These are phyloP conservation scores for Cenopis cana DNA, from an alignment of 2,888 invertebrate genomes.

Conservation along the genomic window DNA sequence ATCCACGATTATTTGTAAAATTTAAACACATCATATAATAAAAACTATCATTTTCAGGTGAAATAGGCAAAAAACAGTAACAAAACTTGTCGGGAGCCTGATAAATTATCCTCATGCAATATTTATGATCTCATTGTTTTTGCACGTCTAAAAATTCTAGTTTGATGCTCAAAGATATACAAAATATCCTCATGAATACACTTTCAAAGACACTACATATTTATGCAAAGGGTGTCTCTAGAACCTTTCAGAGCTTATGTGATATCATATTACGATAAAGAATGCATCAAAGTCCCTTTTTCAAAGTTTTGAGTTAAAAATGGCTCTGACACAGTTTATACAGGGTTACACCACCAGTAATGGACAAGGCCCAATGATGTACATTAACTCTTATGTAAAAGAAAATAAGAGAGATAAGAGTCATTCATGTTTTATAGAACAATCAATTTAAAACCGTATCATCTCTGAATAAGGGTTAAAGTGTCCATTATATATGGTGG, in stretches of 20 bases:
- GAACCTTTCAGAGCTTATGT: conserved; percentile 19
- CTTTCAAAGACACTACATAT: conserved; percentile 34
- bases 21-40: too few species aligned
- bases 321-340: background rate
- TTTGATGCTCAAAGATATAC: conserved; percentile 33
- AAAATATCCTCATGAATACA: conserved; percentile 42
- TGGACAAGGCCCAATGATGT: too few species aligned
- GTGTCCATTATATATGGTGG: too few species aligned
- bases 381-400: too few species aligned
- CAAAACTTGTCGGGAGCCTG: background rate
- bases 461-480: too few species aligned
- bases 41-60: too few species aligned
- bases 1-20: too few species aligned
- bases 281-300: background rate
- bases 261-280: conserved; percentile 1
- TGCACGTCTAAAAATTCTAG: conserved; percentile 7
- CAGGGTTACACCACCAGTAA: too few species aligned
- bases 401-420: too few species aligned
- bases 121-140: conserved; percentile 29
- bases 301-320: background rate
- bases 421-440: too few species aligned
- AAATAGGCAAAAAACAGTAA: background rate
- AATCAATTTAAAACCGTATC: too few species aligned
- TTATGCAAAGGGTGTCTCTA: conserved; percentile 29
- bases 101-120: conserved; percentile 18